Percentiles rank a stretch among this genome's conserved stretches.
phyloP scores from a whole-genome alignment of 2,797 vertebrate species.

The Rhincodon typus region DNA sequence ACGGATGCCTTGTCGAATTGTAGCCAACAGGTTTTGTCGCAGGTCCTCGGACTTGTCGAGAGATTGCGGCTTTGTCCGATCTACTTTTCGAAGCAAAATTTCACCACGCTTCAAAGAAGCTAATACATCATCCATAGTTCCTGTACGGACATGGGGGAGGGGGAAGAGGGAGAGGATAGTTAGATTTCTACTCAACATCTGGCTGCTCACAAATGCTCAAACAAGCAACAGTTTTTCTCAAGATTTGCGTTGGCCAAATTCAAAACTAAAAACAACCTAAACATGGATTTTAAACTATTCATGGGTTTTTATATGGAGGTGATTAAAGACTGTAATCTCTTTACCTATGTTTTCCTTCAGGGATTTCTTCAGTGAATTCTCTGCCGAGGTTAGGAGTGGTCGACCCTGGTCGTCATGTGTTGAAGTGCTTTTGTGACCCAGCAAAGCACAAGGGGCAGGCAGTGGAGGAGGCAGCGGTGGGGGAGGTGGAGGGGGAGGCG shows the following conservation, averaged over 20 bases:
- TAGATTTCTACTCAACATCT: not conserved
- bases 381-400: conserved; percentile 49
- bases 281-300: not conserved
- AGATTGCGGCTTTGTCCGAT: not conserved
- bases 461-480: not conserved
- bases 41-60: conserved; percentile 43
- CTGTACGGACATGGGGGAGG: conserved; percentile 48
- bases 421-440: not conserved
- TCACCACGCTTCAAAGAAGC: conserved; percentile 74
- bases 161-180: not conserved
- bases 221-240: not conserved
- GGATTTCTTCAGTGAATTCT: conserved; percentile 51
- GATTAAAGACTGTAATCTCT: not conserved
- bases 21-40: conserved; percentile 69
- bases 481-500: conserved; percentile 42
- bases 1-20: conserved; percentile 78
- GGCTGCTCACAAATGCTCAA: not conserved
- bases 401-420: conserved; percentile 47
- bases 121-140: conserved; percentile 86
- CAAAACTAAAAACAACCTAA: not conserved
- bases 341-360: conserved; percentile 73
- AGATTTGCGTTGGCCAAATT: not conserved
- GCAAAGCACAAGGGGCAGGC: not conserved
- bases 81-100: conserved; percentile 60
- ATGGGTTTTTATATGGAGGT: not conserved